Conservation (phyloP, 1,140 invertebrate species). For the Lepidurus apus region DNA sequence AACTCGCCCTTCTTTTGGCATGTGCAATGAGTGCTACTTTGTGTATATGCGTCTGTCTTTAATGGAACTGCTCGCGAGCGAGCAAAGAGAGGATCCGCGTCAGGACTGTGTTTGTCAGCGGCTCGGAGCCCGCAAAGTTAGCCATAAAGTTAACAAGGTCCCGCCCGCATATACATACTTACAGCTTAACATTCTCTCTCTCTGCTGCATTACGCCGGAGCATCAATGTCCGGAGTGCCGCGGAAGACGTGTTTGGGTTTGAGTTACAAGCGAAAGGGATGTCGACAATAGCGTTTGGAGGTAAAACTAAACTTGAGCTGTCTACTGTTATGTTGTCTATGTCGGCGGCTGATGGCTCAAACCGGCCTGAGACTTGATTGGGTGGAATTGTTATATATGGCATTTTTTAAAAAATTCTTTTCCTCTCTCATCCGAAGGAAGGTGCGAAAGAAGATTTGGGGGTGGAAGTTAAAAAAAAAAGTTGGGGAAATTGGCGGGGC, state of each 20-base stretch:
- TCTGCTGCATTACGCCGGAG: not conserved
- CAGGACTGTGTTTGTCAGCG: conserved; percentile 18
- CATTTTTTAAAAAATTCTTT: not conserved
- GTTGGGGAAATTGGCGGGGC: not conserved
- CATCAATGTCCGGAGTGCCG: not conserved
- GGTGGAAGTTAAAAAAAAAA: not conserved
- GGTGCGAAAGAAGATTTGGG: not conserved
- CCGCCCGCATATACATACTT: not conserved
- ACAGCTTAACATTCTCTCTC: not conserved
- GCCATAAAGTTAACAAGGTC: conserved; percentile 18
- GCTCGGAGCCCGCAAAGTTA: not conserved
- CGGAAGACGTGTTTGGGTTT: not conserved
- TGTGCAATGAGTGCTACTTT: no score
- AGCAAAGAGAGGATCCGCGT: not conserved
- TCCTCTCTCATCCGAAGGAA: not conserved
- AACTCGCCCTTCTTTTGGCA: no score
- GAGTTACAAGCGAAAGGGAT: conserved; percentile 13
- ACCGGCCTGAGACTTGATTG: not conserved
- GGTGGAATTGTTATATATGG: conserved; percentile 5
- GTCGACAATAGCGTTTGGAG: not conserved
- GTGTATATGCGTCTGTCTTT: not conserved
- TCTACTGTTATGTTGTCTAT: not conserved
- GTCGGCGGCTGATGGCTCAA: not conserved
- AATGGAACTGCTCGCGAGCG: not conserved
- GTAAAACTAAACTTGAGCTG: no score